Percentiles rank a stretch among this genome's conserved stretches.
Evolutionary conservation across 2,888 invertebrate genomes (phyloP).

Genomic region (Macrostomum cliftonense): DNA sequence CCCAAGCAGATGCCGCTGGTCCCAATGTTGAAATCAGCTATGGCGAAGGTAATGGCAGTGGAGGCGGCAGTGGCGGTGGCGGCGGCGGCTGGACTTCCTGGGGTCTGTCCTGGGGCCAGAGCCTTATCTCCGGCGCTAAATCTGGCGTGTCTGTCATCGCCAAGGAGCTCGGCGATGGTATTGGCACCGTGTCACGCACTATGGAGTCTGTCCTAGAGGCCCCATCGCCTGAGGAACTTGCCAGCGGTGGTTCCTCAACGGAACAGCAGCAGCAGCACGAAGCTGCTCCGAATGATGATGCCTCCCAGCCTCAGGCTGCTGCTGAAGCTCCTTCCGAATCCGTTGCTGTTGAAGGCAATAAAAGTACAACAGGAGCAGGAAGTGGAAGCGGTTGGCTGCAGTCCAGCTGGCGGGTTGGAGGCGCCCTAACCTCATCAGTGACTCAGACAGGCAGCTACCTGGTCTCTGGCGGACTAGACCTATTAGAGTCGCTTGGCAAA

Average conservation of each 20-base stretch:
- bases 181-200: conserved; percentile 49
- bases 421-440: not conserved
- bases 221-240: conserved; percentile 61
- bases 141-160: conserved; percentile 58
- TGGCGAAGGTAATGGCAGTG: no score
- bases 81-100: conserved; percentile 40
- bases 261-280: no score
- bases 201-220: conserved; percentile 60
- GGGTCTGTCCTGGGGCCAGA: conserved; percentile 55
- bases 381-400: conserved; percentile 42
- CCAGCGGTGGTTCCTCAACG: conserved; percentile 29
- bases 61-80: no score
- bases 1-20: no score
- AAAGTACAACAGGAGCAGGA: conserved; percentile 1
- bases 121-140: conserved; percentile 55
- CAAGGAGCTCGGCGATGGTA: conserved; percentile 53
- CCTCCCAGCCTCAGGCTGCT: no score
- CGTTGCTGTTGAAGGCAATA: no score
- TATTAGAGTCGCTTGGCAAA: conserved; percentile 74
- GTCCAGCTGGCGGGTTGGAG: conserved; percentile 49
- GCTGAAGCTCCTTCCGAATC: no score
- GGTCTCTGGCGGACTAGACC: conserved; percentile 45
- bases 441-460: conserved; percentile 42
- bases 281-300: no score
- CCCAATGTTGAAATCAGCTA: no score